Evolutionary conservation across 2,888 invertebrate genomes (phyloP).

Genomic region (Ellobium chinense): DNA sequence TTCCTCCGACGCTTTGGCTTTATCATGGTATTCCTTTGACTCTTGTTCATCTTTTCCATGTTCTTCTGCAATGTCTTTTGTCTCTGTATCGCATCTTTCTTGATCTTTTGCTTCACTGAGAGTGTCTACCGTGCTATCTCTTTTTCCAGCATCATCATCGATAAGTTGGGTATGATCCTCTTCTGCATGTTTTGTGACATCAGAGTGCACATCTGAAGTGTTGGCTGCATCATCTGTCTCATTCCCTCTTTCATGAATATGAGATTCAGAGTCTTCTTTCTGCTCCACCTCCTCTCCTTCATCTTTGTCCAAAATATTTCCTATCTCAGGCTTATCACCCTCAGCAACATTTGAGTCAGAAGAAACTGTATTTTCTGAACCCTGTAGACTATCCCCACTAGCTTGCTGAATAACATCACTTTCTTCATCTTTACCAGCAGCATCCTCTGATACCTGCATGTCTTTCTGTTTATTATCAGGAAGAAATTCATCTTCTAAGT

Average conservation of each 20-base stretch:
- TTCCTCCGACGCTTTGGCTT: not conserved
- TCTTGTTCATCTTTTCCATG: not conserved
- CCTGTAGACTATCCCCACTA: no score
- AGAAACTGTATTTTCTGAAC: no score
- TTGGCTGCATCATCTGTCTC: not conserved
- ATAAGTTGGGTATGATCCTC: not conserved
- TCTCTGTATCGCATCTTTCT: not conserved
- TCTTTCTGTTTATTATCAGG: no score
- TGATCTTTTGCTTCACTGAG: not conserved
- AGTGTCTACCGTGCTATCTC: no score
- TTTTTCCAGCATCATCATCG: not conserved
- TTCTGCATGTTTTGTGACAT: not conserved
- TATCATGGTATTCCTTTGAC: not conserved
- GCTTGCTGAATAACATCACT: no score
- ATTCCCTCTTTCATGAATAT: not conserved
- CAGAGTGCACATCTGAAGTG: not conserved
- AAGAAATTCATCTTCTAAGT: no score
- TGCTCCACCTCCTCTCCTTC: not conserved
- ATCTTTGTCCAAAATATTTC: not conserved
- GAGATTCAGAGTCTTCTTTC: not conserved
- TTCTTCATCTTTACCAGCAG: no score
- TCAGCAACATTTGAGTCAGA: not conserved
- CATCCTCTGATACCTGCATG: no score
- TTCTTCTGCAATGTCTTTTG: not conserved
- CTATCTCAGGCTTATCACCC: not conserved